Conservation (phyloP, 2,888 invertebrate genomes). For the Opisthograptis luteolata region DNA sequence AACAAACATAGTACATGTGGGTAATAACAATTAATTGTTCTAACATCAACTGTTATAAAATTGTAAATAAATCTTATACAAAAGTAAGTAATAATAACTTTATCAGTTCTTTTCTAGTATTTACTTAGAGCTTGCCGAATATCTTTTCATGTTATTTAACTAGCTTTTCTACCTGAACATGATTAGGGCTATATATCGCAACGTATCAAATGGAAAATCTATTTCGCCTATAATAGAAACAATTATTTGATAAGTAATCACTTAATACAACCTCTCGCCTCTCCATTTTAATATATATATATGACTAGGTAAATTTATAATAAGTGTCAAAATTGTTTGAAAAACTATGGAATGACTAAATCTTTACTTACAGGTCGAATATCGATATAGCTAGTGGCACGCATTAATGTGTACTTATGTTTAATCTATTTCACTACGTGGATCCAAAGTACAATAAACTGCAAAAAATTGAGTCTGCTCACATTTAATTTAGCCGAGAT, state of each 20-base stretch:
- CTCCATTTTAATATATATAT: conserved; percentile 4
- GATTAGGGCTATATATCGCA: neutral
- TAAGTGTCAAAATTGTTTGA: neutral
- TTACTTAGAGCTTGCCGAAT: neutral
- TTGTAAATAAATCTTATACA: conserved; percentile 5
- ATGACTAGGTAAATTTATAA: conserved; percentile 5
- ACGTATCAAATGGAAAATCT: no score
- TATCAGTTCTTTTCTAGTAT: neutral
- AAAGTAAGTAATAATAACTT: neutral
- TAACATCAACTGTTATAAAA: conserved; percentile 1
- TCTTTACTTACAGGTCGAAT: neutral
- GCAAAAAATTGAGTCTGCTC: conserved; percentile 13
- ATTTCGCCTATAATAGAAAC: neutral
- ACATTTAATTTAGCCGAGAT: conserved; percentile 12
- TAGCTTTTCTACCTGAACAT: no score
- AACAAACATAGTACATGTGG: neutral
- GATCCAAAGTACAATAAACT: neutral
- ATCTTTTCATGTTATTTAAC: neutral
- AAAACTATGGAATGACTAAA: neutral
- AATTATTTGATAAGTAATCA: no score
- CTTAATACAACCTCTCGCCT: neutral
- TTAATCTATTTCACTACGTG: neutral
- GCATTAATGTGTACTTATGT: neutral
- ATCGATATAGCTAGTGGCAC: neutral
- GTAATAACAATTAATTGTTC: neutral